Percentiles rank a stretch among this genome's conserved stretches.
phyloP scores from a whole-genome alignment of 2,888 invertebrate species.

The Pachymerium ferrugineum region DNA sequence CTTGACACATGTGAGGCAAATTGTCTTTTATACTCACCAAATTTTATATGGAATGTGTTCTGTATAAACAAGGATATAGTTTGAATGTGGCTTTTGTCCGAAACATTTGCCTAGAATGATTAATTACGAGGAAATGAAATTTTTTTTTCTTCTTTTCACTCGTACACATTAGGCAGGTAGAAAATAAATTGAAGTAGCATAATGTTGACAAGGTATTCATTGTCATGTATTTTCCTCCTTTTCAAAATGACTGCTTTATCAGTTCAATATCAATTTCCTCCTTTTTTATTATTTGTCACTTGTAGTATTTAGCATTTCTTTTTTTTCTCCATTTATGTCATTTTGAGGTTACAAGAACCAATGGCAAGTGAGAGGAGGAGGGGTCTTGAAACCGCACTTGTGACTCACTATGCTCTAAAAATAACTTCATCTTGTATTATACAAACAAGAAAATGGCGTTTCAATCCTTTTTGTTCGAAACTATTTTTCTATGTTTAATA shows the following conservation, averaged over 20 bases:
- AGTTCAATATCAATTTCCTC: neutral
- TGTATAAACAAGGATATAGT: neutral
- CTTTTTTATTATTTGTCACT: too few relatives aligned
- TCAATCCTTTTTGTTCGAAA: neutral
- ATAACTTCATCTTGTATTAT: neutral
- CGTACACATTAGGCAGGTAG: neutral
- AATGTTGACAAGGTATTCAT: neutral
- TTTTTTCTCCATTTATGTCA: too few relatives aligned
- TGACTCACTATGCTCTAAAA: neutral
- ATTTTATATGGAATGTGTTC: slow-evolving; percentile 5
- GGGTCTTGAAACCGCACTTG: neutral
- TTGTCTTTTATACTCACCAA: neutral
- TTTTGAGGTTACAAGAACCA: neutral
- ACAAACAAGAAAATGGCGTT: neutral
- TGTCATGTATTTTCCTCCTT: neutral
- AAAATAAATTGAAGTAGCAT: slow-evolving; percentile 18
- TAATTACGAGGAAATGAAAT: neutral
- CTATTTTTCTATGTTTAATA: too few relatives aligned
- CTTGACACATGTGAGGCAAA: neutral
- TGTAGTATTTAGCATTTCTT: too few relatives aligned
- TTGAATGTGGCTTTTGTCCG: slow-evolving; percentile 3
- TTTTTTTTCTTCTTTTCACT: neutral
- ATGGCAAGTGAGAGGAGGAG: neutral
- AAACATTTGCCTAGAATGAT: neutral
- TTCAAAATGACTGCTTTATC: neutral